Evolutionary conservation across 2,888 invertebrate genomes (phyloP).

Genomic region (Hydrotaea cyrtoneurina): DNA sequence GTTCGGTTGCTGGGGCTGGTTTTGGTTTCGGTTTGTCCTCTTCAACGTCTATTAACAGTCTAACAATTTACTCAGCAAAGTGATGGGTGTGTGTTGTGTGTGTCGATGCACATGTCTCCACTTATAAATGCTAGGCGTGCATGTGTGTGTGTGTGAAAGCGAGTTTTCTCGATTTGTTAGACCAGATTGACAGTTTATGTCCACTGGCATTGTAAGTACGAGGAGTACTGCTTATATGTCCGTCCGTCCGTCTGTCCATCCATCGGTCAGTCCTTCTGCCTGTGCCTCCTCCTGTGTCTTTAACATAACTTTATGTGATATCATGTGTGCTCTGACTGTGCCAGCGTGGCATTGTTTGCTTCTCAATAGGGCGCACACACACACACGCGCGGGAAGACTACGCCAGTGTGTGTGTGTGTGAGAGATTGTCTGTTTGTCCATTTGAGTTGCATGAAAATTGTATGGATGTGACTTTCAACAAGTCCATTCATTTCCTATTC

Average conservation of each 20-base stretch:
- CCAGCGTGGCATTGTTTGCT: slow-evolving; percentile 28
- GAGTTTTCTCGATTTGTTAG: slow-evolving; percentile 29
- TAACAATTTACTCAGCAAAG: slow-evolving; percentile 2
- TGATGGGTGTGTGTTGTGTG: background rate
- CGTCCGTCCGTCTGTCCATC: background rate
- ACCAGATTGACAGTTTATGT: slow-evolving; percentile 45
- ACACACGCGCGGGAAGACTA: background rate
- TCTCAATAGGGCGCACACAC: slow-evolving; percentile 20
- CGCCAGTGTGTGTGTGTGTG: background rate
- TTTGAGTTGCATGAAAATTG: slow-evolving; percentile 35
- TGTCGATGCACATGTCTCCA: background rate
- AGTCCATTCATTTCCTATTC: slow-evolving; percentile 57
- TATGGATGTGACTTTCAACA: slow-evolving; percentile 57
- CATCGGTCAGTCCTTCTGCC: background rate
- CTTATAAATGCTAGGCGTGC: slow-evolving; percentile 12
- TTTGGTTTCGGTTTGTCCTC: slow-evolving; percentile 2
- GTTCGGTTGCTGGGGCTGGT: background rate
- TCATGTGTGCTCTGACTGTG: background rate
- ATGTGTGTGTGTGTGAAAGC: slow-evolving; percentile 5
- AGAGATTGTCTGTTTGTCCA: background rate
- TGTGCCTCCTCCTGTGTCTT: background rate
- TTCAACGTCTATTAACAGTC: background rate
- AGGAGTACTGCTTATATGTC: slow-evolving; percentile 30
- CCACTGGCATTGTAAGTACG: slow-evolving; percentile 48
- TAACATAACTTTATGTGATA: background rate